Evolutionary conservation across 2,113 vertebrate species (phyloP), one percentile per base, ranked within the genome.

Genomic region (Prionailurus viverrinus): DNA sequence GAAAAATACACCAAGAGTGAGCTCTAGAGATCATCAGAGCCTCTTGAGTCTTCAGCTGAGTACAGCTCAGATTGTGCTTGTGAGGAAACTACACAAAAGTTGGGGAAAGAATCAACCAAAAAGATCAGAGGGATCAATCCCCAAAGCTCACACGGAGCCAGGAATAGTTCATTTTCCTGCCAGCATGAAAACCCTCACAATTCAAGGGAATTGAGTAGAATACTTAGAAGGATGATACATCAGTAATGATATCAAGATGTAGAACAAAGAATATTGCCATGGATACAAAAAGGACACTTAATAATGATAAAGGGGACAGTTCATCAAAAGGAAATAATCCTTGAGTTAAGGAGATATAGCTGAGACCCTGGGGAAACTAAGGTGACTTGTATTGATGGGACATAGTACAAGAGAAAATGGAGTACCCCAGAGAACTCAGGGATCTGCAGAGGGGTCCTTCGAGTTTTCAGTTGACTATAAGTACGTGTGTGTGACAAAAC

Each of bases 271-370:
- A 15, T 66, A 27, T 66, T 66, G 29, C 41, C 31, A 58, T 21
- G 39, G 36, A 58, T 80, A 85, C 45, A 83, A 48, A 31, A 89
- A 1, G 25, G 29, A 61, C 1, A 82, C 10, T 69, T 87, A 68
- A n/a, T n/a, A 63, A 80, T 48, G 55, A 71, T 48, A 36, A 88
- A 66, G 7, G 4, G 31, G 27, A 25, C 29, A 53, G 18, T 16
- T 83, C 58, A 69, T 83, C 68, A 29, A 88, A 82, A 89, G 19
- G 36, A 93, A 95, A 85, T 92, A 45, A 45, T 69, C 45, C 39
- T 82, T 69, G 31, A 79, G 18, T 65, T 58, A 21, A 95, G 65
- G 23, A 90, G 45, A 61, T 61, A 2, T 4, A 66, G 39, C 71
- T 88, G 25, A 89, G 51, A 78, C 27, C 51, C n/a, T 48, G 33